Percentiles rank a stretch among this genome's conserved stretches.
These are phyloP conservation scores for Eurystomus glaucurus DNA, from an alignment of 2,797 vertebrate genomes.

Conservation along the genomic window DNA sequence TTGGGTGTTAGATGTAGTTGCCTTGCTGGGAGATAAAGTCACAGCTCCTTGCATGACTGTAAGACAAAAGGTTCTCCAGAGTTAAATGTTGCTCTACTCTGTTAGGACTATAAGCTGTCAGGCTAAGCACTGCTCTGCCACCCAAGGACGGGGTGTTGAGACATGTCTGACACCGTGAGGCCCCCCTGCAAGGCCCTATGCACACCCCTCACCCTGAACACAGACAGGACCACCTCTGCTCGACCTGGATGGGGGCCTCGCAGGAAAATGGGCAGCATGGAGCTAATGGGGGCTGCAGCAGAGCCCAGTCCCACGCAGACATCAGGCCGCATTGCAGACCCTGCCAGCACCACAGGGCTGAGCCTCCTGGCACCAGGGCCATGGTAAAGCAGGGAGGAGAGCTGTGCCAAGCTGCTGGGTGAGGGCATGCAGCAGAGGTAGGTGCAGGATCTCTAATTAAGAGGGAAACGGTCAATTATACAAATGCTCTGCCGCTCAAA, in stretches of 20 bases:
- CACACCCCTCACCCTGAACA: background rate
- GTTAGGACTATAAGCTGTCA: background rate
- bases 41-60: background rate
- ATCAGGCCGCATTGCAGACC: background rate
- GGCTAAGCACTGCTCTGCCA: background rate
- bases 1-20: background rate
- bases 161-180: background rate
- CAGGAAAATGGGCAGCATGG: fast-evolving
- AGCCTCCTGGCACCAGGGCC: background rate
- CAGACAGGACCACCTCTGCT: background rate
- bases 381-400: background rate
- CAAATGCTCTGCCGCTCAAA: background rate
- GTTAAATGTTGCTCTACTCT: background rate
- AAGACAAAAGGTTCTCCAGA: background rate
- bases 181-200: background rate
- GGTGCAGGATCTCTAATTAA: background rate
- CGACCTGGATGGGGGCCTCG: fast-evolving
- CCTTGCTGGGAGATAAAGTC: background rate
- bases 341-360: background rate
- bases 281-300: background rate
- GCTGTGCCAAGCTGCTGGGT: background rate
- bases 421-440: background rate
- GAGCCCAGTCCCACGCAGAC: fast-evolving
- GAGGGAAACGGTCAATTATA: background rate
- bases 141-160: background rate